These are phyloP conservation scores for Cisticola juncidis DNA, from an alignment of 2,113 vertebrate genomes.

Conservation along the genomic window DNA sequence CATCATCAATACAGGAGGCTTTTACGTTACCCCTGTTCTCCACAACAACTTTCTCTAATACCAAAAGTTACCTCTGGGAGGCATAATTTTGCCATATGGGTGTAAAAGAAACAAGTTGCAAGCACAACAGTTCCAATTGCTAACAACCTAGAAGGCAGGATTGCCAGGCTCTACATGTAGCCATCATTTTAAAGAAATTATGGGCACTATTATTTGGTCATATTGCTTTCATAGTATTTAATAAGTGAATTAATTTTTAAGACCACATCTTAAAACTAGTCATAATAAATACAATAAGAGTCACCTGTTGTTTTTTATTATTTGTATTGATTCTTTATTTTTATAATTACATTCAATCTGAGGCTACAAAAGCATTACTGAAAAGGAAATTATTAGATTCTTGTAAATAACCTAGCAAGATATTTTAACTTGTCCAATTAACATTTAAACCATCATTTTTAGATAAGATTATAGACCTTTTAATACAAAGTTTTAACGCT, in stretches of 20 bases:
- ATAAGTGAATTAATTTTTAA: neutral
- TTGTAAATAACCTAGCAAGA: neutral
- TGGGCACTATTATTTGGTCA: neutral
- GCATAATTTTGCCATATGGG: conserved; percentile 39
- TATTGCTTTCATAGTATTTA: neutral
- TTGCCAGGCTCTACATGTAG: neutral
- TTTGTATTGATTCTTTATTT: conserved; percentile 3
- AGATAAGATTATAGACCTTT: conserved; percentile 50
- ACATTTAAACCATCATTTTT: conserved; percentile 40
- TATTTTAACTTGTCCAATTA: conserved; percentile 4
- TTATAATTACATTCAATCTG: conserved; percentile 22
- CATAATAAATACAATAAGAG: neutral
- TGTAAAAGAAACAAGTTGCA: neutral
- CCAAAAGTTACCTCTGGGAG: conserved; percentile 36
- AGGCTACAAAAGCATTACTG: conserved; percentile 3
- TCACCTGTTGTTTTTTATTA: neutral
- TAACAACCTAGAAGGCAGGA: neutral
- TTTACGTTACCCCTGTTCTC: neutral
- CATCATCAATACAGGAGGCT: neutral
- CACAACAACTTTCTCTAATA: neutral
- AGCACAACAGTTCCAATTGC: neutral
- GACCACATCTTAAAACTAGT: neutral
- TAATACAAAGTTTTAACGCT: conserved; percentile 54
- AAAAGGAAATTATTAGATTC: conserved; percentile 11
- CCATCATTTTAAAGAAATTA: neutral